Conservation (phyloP, 92 coral and sea anemone genomes). For the Hydrozoanthus gracilis region DNA sequence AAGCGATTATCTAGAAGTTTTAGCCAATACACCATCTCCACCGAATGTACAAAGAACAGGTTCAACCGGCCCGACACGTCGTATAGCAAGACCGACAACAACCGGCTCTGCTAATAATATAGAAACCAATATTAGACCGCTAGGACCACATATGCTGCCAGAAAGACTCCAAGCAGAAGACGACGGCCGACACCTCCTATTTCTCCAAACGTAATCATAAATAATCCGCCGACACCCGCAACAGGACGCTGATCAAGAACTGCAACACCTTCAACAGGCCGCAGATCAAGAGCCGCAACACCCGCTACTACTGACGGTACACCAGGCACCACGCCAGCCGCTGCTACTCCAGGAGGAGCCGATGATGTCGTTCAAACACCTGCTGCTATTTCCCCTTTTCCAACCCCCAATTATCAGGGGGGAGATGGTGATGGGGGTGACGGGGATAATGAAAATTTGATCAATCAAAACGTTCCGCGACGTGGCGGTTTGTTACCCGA, state of each 20-base stretch:
- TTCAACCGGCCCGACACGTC: neutral
- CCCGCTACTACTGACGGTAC: too few relatives aligned
- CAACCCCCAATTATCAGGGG: too few relatives aligned
- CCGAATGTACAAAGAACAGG: too few relatives aligned
- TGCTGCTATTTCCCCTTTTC: too few relatives aligned
- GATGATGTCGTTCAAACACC: neutral
- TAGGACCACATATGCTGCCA: neutral
- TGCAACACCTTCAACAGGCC: neutral
- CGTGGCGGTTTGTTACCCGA: slow-evolving; percentile 4
- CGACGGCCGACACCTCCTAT: neutral
- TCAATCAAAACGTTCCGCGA: slow-evolving; percentile 1
- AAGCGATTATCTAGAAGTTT: slow-evolving; percentile 17
- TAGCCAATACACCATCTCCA: neutral
- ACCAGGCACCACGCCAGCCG: neutral
- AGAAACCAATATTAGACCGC: neutral
- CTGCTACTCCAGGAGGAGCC: neutral
- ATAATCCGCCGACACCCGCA: neutral
- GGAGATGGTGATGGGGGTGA: neutral
- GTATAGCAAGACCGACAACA: neutral
- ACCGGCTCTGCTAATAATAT: too few relatives aligned
- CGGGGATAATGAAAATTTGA: neutral
- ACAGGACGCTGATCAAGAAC: neutral
- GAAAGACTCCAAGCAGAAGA: neutral
- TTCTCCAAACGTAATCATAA: too few relatives aligned
- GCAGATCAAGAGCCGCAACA: neutral